Evolutionary conservation across 2,888 invertebrate genomes (phyloP), one percentile per base, ranked within the genome.

Genomic region (Rotaria sp.): DNA sequence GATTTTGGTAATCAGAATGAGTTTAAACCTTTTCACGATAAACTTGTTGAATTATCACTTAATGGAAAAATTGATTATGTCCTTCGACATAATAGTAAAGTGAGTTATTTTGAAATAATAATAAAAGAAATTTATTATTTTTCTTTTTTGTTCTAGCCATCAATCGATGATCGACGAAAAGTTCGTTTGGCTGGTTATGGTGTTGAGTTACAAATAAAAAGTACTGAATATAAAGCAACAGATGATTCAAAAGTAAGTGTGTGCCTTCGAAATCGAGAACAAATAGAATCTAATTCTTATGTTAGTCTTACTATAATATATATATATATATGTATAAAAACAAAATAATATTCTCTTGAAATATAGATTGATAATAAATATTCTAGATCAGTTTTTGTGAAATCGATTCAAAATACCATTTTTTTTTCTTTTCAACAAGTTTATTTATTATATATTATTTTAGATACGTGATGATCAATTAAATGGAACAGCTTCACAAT

Each of bases 141-240:
- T 3, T 5, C 21, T 7, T 35, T 3, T n/a, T 38, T 41, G 21
- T 74, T 45, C 59, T 45, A 75, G 57, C 57, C 80, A 5, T 50
- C 15, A 21, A 26, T 24, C 26, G 57, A 80, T 18, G 41, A 84
- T 15, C 38, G 57, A 41, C 30, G 55, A 18, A 85, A 85, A 84
- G 85, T 87, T 11, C 93, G 95, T 4, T 92, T 99, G 38, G 96
- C 97, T 10, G 98, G 99, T 0, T 99, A 98, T 92, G 99, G 98
- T 35, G 97, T 99, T 0, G 99, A 99, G 91, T 92, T 99, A 85
- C 97, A 98, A 91, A 94, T 99, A 90, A 99, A 99, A 92, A 97
- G 96, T 87, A 99, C 98, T 0, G 99, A 99, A 91, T 99, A 99
- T 90, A 99, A 98, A 92, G 97, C 97, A 86, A 96, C 97, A 90